Base-by-base conservation (phyloP, 2,113 vertebrate species). In the Albula goreensis region DNA sequence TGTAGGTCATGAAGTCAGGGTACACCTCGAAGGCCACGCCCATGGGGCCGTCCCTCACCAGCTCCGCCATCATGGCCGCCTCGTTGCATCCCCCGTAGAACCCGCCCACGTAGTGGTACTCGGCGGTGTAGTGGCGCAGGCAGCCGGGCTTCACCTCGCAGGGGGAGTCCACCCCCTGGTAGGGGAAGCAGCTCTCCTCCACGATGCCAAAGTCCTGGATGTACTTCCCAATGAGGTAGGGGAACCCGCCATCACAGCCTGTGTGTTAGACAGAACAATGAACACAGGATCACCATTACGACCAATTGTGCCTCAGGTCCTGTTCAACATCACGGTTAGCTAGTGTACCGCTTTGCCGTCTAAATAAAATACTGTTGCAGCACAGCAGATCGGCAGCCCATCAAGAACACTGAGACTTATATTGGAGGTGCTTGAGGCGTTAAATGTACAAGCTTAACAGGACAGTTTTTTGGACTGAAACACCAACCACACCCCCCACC, bases 11-110 rank as follows among this genome's bases (percentile, higher is more conserved):
- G 91, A 99, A 99, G 90, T 99, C 98, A 9, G 89, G 56, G 53
- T 98, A 97, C 50, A 99, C 97, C 90, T 99, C 96, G n/a, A 99
- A 97, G 41, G 97, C 95, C 41, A 99, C 96, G 0, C 93, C 93
- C 93, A 99, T 78, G 0, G 98, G 98, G 3, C 98, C 98, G 0
- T 92, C 93, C 3, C 91, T 89, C 17, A 99, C 94, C 88, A 99
- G 96, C 60, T 99, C 98, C 0, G 96, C 86, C 91, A 96, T 98
- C 98, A 99, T 99, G 78, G 96, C 94, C 4, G 88, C 93, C 92
- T 99, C 98, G 15, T 96, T 99, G 94, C 98, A 99, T 52, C 95
- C 98, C 0, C 98, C 98, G 7, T 99, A 99, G 90, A 99, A 99
- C 0, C 98, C 98, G 0, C 98, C 98, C 0, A 99, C 97, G 0